A percentile compares a stretch with the other conserved stretches of the same genome.
phyloP scores from a whole-genome alignment of 2,888 invertebrate genomes.

The Cylloceria caligata region DNA sequence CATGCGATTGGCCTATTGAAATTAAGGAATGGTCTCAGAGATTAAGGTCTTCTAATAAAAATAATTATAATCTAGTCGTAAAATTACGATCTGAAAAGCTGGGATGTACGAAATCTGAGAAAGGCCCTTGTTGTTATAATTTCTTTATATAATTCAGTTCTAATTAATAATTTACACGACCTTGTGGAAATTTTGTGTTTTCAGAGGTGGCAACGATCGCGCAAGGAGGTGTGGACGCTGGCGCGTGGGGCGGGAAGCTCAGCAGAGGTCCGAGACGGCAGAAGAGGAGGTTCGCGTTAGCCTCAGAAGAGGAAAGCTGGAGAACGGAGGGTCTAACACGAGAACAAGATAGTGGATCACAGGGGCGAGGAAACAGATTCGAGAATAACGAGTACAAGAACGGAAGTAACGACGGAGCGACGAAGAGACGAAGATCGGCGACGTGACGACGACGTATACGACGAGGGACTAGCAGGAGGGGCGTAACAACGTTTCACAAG shows the following conservation, averaged over 20 bases:
- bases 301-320: constrained; percentile 63
- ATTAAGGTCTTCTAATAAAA: not conserved
- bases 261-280: constrained; percentile 74
- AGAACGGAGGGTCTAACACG: constrained; percentile 38
- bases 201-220: constrained; percentile 81
- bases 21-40: not conserved
- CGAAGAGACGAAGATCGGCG: constrained; percentile 70
- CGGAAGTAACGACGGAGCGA: constrained; percentile 48
- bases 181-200: constrained; percentile 50
- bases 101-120: not conserved
- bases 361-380: constrained; percentile 1
- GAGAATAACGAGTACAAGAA: constrained; percentile 35
- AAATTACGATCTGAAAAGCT: not conserved
- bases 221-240: constrained; percentile 78
- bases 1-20: not conserved
- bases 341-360: constrained; percentile 31
- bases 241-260: constrained; percentile 79
- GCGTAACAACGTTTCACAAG: constrained; percentile 49
- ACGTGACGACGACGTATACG: constrained; percentile 70
- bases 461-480: constrained; percentile 63
- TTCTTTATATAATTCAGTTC: not conserved
- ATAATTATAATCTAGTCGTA: not conserved
- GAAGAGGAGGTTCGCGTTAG: constrained; percentile 70
- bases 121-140: not conserved
- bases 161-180: not conserved